A percentile compares a stretch with the other conserved stretches of the same genome.
phyloP scores from a whole-genome alignment of 1,140 invertebrate genomes.

The Apis cerana region DNA sequence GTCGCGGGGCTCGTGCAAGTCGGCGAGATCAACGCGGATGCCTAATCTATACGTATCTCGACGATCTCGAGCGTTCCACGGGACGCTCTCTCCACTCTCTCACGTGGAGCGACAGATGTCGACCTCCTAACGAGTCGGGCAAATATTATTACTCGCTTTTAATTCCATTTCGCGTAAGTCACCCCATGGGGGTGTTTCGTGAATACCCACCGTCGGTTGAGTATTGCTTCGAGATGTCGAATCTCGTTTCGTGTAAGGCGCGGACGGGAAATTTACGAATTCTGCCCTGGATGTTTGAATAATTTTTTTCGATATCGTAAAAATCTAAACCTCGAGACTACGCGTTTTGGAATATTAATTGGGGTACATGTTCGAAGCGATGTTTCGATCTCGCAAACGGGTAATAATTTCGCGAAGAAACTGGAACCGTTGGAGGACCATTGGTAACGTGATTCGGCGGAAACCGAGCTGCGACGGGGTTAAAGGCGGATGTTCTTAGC shows the following conservation, averaged over 20 bases:
- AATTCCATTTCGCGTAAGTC: slow-evolving; percentile 51
- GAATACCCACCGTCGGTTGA: too few species aligned
- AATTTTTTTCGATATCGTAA: too few species aligned
- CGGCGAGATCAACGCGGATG: slow-evolving; percentile 8
- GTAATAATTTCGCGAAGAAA: not conserved
- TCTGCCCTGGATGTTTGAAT: too few species aligned
- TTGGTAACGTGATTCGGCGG: not conserved
- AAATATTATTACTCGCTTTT: slow-evolving; percentile 57
- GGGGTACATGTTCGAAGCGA: too few species aligned
- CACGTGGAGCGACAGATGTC: slow-evolving; percentile 54
- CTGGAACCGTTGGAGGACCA: not conserved
- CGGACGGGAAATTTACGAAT: too few species aligned
- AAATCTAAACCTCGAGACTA: too few species aligned
- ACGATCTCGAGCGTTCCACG: slow-evolving; percentile 1
- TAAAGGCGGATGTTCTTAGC: slow-evolving; percentile 15
- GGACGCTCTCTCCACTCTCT: not conserved
- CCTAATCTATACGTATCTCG: slow-evolving; percentile 28
- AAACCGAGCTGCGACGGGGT: not conserved
- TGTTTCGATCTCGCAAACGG: too few species aligned
- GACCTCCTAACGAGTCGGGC: slow-evolving; percentile 43
- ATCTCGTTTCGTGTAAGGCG: too few species aligned
- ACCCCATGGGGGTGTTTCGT: not conserved
- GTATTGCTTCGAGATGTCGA: not conserved
- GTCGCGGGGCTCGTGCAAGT: not conserved
- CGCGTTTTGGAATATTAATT: not conserved